Evolutionary conservation across 1,140 invertebrate genomes (phyloP), one percentile per base, ranked within the genome.

Genomic region (Hypsibius dujardini): DNA sequence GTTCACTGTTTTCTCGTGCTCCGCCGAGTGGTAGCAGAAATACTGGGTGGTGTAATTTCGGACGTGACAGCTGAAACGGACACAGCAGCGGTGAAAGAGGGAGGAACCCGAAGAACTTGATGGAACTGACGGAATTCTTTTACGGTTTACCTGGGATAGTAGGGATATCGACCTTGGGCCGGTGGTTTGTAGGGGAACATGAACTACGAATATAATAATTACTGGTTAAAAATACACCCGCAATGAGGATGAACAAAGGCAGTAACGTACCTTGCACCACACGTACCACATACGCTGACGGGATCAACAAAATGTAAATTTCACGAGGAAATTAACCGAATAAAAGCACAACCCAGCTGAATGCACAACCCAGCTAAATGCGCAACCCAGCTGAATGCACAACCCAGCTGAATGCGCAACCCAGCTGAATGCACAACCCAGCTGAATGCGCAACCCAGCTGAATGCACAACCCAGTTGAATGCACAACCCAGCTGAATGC

Each of bases 131-230:
- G 7, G 50, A 56, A 56, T 56, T 56, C n/a, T 56, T 56, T n/a
- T 56, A 56, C 50, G n/a, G n/a, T 56, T 7, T 56, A 56, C 50
- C 50, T 56, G 50, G 50, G 50, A n/a, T 56, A 56, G 50, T 56
- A 56, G 7, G 50, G 50, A 56, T 56, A 56, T n/a, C 7, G 7
- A 7, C 50, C 50, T 56, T 56, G 50, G 50, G 50, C 50, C n/a
- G 50, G 50, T n/a, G 50, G 50, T 56, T 56, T 56, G 50, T 56
- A 56, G n/a, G 50, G 50, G 50, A 56, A 56, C 50, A 56, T 56
- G 50, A 56, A 56, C n/a, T n/a, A n/a, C n/a, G n/a, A n/a, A n/a
- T n/a, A n/a, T n/a, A n/a, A n/a, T n/a, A n/a, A n/a, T n/a, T n/a
- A n/a, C n/a, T n/a, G n/a, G n/a, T n/a, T n/a, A n/a, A n/a, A n/a